Percentiles rank a stretch among this genome's conserved stretches.
Evolutionary conservation across 2,113 vertebrate species (phyloP).

Genomic region (Saccopteryx bilineata): DNA sequence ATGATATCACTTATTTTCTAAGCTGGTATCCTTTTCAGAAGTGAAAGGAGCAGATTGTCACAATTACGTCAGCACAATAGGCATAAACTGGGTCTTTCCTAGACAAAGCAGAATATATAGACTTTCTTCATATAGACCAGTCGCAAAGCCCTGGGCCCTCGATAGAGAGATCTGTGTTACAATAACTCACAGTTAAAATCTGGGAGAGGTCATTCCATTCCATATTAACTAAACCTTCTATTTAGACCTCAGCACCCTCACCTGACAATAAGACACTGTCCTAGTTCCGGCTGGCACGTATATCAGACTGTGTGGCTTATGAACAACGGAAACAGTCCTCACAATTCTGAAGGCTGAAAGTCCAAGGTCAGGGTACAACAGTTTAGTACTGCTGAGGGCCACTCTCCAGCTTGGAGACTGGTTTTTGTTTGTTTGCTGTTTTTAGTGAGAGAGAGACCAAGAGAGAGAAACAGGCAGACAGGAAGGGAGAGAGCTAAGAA

Average conservation of each 20-base stretch:
- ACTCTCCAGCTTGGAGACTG: too few species aligned
- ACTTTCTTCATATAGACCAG: not conserved
- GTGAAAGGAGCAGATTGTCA: not conserved
- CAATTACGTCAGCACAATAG: not conserved
- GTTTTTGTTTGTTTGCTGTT: too few species aligned
- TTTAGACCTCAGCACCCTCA: not conserved
- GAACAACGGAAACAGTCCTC: not conserved
- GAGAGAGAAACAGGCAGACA: too few species aligned
- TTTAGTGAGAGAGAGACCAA: too few species aligned
- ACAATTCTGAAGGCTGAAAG: not conserved
- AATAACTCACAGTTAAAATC: not conserved
- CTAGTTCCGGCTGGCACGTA: not conserved
- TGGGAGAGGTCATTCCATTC: not conserved
- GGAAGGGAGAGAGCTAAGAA: too few species aligned
- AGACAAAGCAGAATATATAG: not conserved
- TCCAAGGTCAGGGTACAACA: not conserved
- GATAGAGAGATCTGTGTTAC: not conserved
- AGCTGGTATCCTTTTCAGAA: not conserved
- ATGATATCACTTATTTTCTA: not conserved
- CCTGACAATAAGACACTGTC: not conserved
- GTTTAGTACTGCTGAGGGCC: not conserved
- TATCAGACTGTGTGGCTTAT: not conserved
- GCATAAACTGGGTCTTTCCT: not conserved
- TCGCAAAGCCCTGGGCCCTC: not conserved
- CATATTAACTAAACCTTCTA: not conserved